phyloP scores from a whole-genome alignment of 1,140 invertebrate species.

The Tetramorium alpestre region DNA sequence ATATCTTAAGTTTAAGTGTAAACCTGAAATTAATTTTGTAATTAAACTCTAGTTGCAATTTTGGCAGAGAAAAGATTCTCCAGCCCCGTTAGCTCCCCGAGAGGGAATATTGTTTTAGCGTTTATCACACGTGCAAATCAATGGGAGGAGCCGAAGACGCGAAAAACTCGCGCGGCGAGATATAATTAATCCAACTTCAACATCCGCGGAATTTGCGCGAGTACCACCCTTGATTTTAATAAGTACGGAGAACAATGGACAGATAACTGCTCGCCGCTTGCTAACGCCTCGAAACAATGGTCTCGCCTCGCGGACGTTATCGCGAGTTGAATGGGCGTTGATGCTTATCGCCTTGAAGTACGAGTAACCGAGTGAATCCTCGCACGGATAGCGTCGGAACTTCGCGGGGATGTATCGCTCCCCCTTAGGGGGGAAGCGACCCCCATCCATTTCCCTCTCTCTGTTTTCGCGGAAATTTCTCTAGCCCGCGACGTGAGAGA shows the following conservation, averaged over 20 bases:
- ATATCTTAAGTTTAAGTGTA: background rate
- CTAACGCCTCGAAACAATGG: slow-evolving; percentile 70
- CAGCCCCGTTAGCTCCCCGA: background rate
- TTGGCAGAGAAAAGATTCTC: background rate
- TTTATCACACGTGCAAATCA: background rate
- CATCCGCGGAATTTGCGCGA: background rate
- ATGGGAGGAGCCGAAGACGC: no score
- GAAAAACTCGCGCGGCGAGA: slow-evolving; percentile 1
- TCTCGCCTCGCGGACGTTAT: slow-evolving; percentile 65
- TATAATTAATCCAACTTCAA: background rate
- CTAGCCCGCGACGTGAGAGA: background rate
- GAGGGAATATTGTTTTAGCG: background rate
- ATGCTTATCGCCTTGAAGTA: slow-evolving; percentile 71
- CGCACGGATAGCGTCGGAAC: slow-evolving; percentile 71
- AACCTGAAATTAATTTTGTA: slow-evolving; percentile 5
- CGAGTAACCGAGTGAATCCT: slow-evolving; percentile 72
- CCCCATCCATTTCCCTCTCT: background rate
- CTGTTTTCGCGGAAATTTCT: slow-evolving; percentile 24
- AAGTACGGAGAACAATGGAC: slow-evolving; percentile 77
- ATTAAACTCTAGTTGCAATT: background rate
- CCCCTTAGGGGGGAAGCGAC: slow-evolving; percentile 23
- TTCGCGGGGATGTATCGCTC: slow-evolving; percentile 67
- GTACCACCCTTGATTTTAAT: slow-evolving; percentile 75
- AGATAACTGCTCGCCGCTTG: slow-evolving; percentile 68
- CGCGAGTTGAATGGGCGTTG: slow-evolving; percentile 71